Evolutionary conservation across 2,797 vertebrate species (phyloP), one percentile per base, ranked within the genome.

Genomic region (Synanceia verrucosa): DNA sequence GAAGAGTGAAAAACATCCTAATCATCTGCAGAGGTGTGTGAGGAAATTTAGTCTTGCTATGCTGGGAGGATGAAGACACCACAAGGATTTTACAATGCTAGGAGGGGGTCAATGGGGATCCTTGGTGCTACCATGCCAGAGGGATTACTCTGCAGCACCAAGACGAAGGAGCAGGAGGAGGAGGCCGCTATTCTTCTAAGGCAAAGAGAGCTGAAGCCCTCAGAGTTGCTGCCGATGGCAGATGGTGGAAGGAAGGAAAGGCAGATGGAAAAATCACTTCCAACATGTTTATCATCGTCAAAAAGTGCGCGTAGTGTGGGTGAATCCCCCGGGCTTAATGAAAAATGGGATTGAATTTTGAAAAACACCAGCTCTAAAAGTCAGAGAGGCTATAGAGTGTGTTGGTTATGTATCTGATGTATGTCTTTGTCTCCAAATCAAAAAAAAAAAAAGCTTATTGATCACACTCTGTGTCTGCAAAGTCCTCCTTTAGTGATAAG

Each of bases 201-300:
- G 46, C 73, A 74, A 78, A 78, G 65, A 60, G 53, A 66, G 59
- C 51, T 10, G 53, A 51, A 41, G 71, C 79, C 48, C 36, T 74
- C 36, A 53, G 86, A 76, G 86, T 81, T 82, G 79, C 81, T 79
- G 83, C 60, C 24, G 67, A 73, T 56, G 73, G 85, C 84, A 89
- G 86, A 88, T 84, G 84, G 89, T 68, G 79, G 73, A 73, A 43
- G 77, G 86, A 88, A 83, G 68, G 79, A 85, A 87, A 87, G 81
- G 81, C 88, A 88, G 90, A 91, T 86, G 90, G 89, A 88, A 88
- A 90, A 85, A 86, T 83, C 79, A 70, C 75, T 81, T 85, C 85
- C 85, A 87, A 83, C 84, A 77, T 85, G 85, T 89, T 91, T 81
- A 79, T 88, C 83, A 83, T 84, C 58, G 26, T 88, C 81, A 82